Evolutionary conservation across 1,140 invertebrate genomes (phyloP), one percentile per base, ranked within the genome.

Genomic region (Globodera ellingtonae): DNA sequence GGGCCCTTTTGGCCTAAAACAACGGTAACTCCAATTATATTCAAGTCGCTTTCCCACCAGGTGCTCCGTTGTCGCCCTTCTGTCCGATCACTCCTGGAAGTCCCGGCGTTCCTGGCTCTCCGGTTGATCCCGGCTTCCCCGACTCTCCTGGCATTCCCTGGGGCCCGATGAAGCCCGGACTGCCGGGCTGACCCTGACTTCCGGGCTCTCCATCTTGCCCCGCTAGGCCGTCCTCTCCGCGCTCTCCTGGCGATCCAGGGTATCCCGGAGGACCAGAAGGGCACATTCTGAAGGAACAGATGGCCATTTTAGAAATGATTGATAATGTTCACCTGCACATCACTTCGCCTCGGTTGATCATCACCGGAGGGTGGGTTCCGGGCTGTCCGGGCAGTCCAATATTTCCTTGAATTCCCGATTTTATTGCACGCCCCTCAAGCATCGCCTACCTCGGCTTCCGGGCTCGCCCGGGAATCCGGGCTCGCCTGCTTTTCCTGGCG

Each of bases 291-390:
- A 46, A 50, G 21, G n/a, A 13, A 69, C 15, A 50, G 24, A 69
- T 35, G 35, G 6, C 0, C 10, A 15, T 13, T 24, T 15, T 3
- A 70, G 24, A 21, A 35, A 35, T 0, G 47, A 35, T 0, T 10
- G 47, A 46, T 18, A 7, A 75, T 46, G 35, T 67, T 65, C 15
- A 77, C 75, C 75, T 62, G 75, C 75, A 77, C n/a, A 10, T 77
- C 24, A 77, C 73, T 70, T 80, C 79, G n/a, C 62, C 73, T n/a
- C 62, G 72, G 21, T 75, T 50, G 8, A 79, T 79, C 79, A 80
- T 80, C 44, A 80, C 73, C 13, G 79, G 79, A 35, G 79, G 79
- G 18, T 62, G 69, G 21, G 35, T 73, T 3, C 79, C 79, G 52
- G 46, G 47, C 50, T 62, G 59, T 44, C 79, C 79, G 3, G 35